phyloP scores from a whole-genome alignment of 1,140 invertebrate genomes.

The Musca vetustissima region DNA sequence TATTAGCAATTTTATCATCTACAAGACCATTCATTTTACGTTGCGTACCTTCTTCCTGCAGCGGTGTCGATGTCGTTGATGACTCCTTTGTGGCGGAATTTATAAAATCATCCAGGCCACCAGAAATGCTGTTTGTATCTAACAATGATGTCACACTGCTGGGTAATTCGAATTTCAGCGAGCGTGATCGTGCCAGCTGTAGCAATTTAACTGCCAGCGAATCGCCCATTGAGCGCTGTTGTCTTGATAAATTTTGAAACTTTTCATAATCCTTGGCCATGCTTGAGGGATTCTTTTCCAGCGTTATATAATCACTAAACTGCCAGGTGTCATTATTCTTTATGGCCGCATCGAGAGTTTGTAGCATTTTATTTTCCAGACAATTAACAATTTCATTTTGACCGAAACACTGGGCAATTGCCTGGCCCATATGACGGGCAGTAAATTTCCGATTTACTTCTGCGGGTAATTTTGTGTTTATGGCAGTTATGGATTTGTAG shows the following conservation, averaged over 20 bases:
- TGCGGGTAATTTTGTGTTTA: neutral
- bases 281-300: slow-evolving; percentile 48
- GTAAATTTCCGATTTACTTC: slow-evolving; percentile 25
- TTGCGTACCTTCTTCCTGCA: slow-evolving; percentile 50
- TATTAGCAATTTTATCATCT: slow-evolving; percentile 52
- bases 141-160: slow-evolving; percentile 11
- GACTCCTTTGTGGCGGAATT: neutral
- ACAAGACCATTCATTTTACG: slow-evolving; percentile 33
- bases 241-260: neutral
- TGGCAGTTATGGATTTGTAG: neutral
- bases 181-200: slow-evolving; percentile 38
- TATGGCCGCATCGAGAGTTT: slow-evolving; percentile 60
- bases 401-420: slow-evolving; percentile 53
- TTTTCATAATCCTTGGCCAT: neutral
- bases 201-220: slow-evolving; percentile 36
- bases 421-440: slow-evolving; percentile 32
- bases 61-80: neutral
- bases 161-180: slow-evolving; percentile 39
- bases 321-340: slow-evolving; percentile 61
- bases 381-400: slow-evolving; percentile 57
- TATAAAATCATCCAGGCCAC: slow-evolving; percentile 46
- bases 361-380: slow-evolving; percentile 59
- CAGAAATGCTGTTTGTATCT: slow-evolving; percentile 34
- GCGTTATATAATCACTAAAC: slow-evolving; percentile 61
- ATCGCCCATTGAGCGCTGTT: slow-evolving; percentile 28